These are phyloP conservation scores for Terebella lapidaria DNA, from an alignment of 2,888 invertebrate genomes.

Conservation along the genomic window DNA sequence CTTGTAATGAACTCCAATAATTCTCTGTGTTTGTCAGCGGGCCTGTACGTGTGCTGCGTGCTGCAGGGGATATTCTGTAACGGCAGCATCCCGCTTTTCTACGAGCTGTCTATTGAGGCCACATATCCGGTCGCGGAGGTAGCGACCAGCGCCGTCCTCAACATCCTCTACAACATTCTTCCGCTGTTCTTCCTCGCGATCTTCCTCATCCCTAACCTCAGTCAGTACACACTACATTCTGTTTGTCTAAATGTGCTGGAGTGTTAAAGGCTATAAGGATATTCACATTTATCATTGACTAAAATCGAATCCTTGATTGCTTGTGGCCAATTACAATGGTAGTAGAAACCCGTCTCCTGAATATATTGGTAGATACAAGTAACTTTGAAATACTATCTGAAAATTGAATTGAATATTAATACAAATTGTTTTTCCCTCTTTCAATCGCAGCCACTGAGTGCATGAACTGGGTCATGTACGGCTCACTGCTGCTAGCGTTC, in stretches of 20 bases:
- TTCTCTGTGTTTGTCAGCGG: constrained; percentile 13
- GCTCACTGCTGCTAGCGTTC: constrained; percentile 25
- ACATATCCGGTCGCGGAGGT: constrained; percentile 25
- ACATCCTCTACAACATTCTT: constrained; percentile 21
- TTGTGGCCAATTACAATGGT: background rate
- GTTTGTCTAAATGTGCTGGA: background rate
- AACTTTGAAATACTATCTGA: too few species aligned
- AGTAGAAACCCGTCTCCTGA: too few species aligned
- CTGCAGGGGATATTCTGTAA: constrained; percentile 23
- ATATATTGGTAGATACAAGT: too few species aligned
- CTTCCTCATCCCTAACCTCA: constrained; percentile 23
- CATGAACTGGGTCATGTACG: constrained; percentile 18
- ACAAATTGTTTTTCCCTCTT: background rate
- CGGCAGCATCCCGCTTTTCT: constrained; percentile 24
- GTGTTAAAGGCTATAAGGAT: too few species aligned
- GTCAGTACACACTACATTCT: constrained; percentile 11
- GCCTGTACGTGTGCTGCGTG: constrained; percentile 14
- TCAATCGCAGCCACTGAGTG: constrained; percentile 5
- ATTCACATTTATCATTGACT: background rate
- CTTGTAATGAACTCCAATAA: too few species aligned
- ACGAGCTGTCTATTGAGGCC: constrained; percentile 25
- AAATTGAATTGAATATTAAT: background rate
- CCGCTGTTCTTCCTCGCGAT: constrained; percentile 24
- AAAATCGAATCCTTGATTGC: background rate
- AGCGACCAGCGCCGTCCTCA: constrained; percentile 21